phyloP scores from a whole-genome alignment of 2,797 vertebrate species.

The Gobio occitaniae region DNA sequence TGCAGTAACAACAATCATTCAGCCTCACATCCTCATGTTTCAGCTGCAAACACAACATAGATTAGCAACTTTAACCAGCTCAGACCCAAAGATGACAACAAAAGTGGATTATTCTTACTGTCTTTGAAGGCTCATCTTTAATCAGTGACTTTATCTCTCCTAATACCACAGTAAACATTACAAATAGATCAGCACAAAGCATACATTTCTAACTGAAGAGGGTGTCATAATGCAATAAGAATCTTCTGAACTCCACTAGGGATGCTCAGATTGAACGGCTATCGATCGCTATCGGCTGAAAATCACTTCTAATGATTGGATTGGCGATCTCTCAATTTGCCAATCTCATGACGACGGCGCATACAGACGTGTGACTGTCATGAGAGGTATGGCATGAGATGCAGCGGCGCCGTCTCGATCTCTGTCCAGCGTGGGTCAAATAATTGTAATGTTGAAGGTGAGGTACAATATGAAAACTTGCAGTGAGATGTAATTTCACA shows the following conservation, averaged over 20 bases:
- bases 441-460: no score
- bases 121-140: background rate
- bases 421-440: no score
- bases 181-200: background rate
- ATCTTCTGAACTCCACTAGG: background rate
- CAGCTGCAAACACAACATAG: background rate
- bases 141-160: background rate
- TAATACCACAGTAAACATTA: conserved; percentile 1
- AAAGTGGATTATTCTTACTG: background rate
- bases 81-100: conserved; percentile 2
- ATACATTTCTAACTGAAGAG: background rate
- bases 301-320: no score
- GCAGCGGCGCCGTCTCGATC: no score
- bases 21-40: conserved; percentile 19
- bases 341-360: no score
- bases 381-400: no score
- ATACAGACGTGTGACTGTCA: no score
- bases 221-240: background rate
- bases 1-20: conserved; percentile 12
- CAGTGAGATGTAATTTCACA: no score
- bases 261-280: no score
- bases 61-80: conserved; percentile 6
- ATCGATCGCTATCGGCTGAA: no score
- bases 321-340: no score
- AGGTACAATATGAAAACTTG: no score